A percentile compares a stretch with the other conserved stretches of the same genome.
Conservation (phyloP, 2,888 invertebrate genomes). For the Scrobipalpa costella region DNA sequence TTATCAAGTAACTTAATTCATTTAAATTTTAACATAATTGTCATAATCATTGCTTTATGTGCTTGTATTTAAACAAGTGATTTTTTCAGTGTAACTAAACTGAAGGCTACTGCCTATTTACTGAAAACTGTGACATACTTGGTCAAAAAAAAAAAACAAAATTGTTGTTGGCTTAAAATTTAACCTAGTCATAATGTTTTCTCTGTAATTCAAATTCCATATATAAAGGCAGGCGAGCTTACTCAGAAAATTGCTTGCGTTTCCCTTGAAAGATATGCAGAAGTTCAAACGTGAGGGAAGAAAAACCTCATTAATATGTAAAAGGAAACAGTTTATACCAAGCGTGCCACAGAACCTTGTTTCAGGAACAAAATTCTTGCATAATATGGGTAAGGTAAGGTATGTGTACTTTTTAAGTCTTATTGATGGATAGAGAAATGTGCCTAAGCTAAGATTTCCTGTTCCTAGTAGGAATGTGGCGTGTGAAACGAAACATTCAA, state of each 20-base stretch:
- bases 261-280: slow-evolving; percentile 21
- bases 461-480: not conserved
- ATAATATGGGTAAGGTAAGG: not conserved
- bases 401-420: not conserved
- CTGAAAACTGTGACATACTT: no score
- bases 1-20: no score
- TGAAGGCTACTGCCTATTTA: no score
- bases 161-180: not conserved
- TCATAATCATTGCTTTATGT: no score
- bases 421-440: not conserved
- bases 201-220: not conserved
- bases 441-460: not conserved
- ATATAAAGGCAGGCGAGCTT: slow-evolving; percentile 7
- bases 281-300: slow-evolving; percentile 19
- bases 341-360: slow-evolving; percentile 6
- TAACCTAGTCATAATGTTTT: not conserved
- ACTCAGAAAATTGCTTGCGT: slow-evolving; percentile 20
- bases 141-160: no score
- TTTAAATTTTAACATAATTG: no score
- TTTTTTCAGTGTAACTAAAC: no score
- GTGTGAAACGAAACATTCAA: not conserved
- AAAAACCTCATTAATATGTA: slow-evolving; percentile 22
- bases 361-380: slow-evolving; percentile 7
- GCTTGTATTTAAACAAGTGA: no score
- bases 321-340: slow-evolving; percentile 11